Evolutionary conservation across 2,888 invertebrate species (phyloP).

Genomic region (Heliconius charithonia): DNA sequence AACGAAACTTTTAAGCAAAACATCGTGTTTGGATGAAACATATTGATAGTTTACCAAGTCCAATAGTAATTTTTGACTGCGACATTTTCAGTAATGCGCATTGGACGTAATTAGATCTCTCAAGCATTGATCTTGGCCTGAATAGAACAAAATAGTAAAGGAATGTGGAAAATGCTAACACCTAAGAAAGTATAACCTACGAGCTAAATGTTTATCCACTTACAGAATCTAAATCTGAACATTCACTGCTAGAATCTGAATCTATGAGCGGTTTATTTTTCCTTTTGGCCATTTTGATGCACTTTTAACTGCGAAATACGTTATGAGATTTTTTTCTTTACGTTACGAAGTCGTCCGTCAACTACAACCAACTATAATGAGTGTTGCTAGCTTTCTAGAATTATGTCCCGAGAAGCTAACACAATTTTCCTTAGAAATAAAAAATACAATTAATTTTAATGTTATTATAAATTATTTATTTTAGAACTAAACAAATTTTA

Average conservation of each 20-base stretch:
- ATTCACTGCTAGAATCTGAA: conserved; percentile 92
- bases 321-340: conserved; percentile 48
- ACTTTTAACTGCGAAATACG: conserved; percentile 47
- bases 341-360: conserved; percentile 54
- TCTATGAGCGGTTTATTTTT: conserved; percentile 93
- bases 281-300: conserved; percentile 88
- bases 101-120: conserved; percentile 59
- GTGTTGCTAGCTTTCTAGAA: conserved; percentile 31
- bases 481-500: background rate
- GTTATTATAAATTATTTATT: background rate
- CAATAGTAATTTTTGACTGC: conserved; percentile 9
- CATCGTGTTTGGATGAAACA: conserved; percentile 45
- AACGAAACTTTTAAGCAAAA: conserved; percentile 49
- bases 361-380: conserved; percentile 39
- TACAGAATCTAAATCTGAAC: conserved; percentile 93
- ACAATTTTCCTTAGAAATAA: background rate
- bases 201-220: conserved; percentile 70
- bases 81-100: conserved; percentile 56
- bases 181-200: conserved; percentile 60
- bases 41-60: conserved; percentile 16
- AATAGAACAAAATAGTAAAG: conserved; percentile 70
- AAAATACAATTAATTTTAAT: background rate
- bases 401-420: background rate
- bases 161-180: conserved; percentile 68
- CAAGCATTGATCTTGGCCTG: conserved; percentile 74